Evolutionary conservation across 2,888 invertebrate genomes (phyloP).

Genomic region (Iphiclides podalirius): DNA sequence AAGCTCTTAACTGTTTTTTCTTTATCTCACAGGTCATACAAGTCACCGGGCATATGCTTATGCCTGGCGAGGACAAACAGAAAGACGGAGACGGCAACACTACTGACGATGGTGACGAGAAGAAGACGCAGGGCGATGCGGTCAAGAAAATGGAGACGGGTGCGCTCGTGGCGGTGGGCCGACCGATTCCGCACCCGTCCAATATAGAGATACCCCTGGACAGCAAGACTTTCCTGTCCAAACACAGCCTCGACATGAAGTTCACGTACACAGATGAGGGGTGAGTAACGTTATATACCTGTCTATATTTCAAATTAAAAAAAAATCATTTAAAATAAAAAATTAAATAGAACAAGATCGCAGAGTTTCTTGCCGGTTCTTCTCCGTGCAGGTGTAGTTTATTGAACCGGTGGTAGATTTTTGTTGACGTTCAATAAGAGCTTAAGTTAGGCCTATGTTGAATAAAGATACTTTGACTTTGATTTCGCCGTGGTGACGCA

Average conservation of each 20-base stretch:
- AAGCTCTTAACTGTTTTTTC: too few relatives aligned
- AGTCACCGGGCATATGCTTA: constrained; percentile 89
- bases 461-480: too few relatives aligned
- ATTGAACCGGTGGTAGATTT: too few relatives aligned
- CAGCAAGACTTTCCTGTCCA: constrained; percentile 92
- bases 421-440: too few relatives aligned
- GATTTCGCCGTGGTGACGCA: too few relatives aligned
- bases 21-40: constrained; percentile 85
- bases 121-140: constrained; percentile 42
- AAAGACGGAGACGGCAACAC: constrained; percentile 36
- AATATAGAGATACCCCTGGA: constrained; percentile 95
- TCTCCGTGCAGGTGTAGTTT: too few relatives aligned
- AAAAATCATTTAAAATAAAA: too few relatives aligned
- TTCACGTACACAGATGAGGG: constrained; percentile 96
- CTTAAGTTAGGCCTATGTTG: too few relatives aligned
- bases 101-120: constrained; percentile 61
- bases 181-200: constrained; percentile 93
- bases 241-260: constrained; percentile 96
- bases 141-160: constrained; percentile 49
- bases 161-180: constrained; percentile 87
- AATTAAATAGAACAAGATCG: too few relatives aligned
- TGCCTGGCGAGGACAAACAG: constrained; percentile 48
- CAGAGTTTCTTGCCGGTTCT: too few relatives aligned
- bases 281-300: constrained; percentile 80
- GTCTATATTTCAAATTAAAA: too few relatives aligned